Percentiles rank a stretch among this genome's conserved stretches.
Evolutionary conservation across 2,888 invertebrate species (phyloP).

Genomic region (Tetranychus truncatus): DNA sequence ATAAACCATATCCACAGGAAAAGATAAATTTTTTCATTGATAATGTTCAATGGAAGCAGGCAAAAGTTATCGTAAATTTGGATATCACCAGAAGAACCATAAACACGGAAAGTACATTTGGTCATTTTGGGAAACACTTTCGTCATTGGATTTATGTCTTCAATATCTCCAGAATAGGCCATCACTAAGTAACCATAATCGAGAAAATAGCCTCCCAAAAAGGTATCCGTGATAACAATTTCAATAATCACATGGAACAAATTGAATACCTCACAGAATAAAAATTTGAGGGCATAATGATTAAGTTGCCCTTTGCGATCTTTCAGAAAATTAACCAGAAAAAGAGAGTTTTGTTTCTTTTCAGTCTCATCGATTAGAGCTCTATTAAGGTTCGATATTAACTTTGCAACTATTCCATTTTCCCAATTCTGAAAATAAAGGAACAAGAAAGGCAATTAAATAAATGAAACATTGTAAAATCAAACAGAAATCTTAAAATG

Average conservation of each 20-base stretch:
- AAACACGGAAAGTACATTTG: conserved; percentile 76
- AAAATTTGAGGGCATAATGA: conserved; percentile 64
- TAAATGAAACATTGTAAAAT: not conserved
- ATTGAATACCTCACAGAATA: conserved; percentile 65
- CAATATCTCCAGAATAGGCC: conserved; percentile 35
- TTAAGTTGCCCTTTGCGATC: conserved; percentile 46
- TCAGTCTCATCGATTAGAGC: conserved; percentile 51
- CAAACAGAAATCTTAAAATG: not conserved
- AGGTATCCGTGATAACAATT: conserved; percentile 69
- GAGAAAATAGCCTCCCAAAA: conserved; percentile 54
- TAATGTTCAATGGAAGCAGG: conserved; percentile 67
- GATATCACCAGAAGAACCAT: conserved; percentile 64
- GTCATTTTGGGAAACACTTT: conserved; percentile 63
- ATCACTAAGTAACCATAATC: conserved; percentile 48
- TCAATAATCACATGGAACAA: conserved; percentile 63
- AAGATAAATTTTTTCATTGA: conserved; percentile 63
- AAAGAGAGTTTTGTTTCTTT: conserved; percentile 46
- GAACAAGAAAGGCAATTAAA: not conserved
- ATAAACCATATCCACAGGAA: conserved; percentile 38
- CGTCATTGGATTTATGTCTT: conserved; percentile 3
- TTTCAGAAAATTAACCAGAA: conserved; percentile 27
- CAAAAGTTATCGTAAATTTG: conserved; percentile 72
- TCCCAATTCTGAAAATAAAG: conserved; percentile 35
- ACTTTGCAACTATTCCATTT: conserved; percentile 46
- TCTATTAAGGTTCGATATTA: conserved; percentile 56